Evolutionary conservation across 2,113 vertebrate species (phyloP), one percentile per base, ranked within the genome.

Genomic region (Ameiurus melas): DNA sequence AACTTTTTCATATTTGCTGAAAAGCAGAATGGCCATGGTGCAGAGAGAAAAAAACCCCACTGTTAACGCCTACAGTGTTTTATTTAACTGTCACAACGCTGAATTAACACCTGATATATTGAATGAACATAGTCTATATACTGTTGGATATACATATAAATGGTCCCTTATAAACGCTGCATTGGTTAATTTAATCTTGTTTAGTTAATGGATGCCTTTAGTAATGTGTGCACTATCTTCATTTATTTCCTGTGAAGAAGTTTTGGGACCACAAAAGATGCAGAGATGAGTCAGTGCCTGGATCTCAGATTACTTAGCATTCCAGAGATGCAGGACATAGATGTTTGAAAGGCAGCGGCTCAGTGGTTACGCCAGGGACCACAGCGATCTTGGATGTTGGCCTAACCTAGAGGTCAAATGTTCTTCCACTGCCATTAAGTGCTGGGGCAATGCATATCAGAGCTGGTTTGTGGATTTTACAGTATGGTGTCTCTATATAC

Each of bases 391-490:
- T 81, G 78, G 62, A 70, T 82, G 77, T n/a, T 68, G 86, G 68
- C 86, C 51, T 87, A 43, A 82, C 51, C 33, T 82, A 57, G 79
- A 82, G 78, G 86, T 87, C 86, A 87, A 43, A 55, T 82, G 78
- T 87, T 55, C 51, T 82, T 81, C 70, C 51, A 39, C 30, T 82
- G 78, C 64, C 33, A 82, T 71, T 87, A 80, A 71, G n/a, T 78
- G 33, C 36, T 79, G 58, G 53, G 75, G 27, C 71, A 78, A 51
- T 39, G 47, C 55, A 43, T 36, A 57, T 81, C 39, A 39, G 55
- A 77, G 85, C 64, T 71, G 62, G 14, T 71, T 27, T 43, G 36
- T 36, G 33, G 51, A 82, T 58, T 64, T 43, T 82, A 64, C 78
- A 87, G 62, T 82, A 68, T 25, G 57, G 78, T 19, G 0, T 57